A percentile compares a stretch with the other conserved stretches of the same genome.
phyloP scores from a whole-genome alignment of 1,140 invertebrate species.

The Drosophila neocordata region DNA sequence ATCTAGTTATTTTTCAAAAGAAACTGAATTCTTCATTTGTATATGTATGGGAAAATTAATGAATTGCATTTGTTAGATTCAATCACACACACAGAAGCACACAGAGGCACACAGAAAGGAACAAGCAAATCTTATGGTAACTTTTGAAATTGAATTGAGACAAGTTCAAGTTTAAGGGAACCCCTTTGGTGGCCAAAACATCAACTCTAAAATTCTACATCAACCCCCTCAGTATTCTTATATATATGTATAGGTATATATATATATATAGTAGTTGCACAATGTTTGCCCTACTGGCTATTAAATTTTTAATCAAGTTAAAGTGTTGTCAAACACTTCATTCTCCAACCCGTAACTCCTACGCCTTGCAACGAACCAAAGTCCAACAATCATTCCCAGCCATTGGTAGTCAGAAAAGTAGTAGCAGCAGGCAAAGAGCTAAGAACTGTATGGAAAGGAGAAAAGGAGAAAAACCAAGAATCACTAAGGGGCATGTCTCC shows the following conservation, averaged over 20 bases:
- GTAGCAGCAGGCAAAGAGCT: conserved; percentile 7
- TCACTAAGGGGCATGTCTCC: background rate
- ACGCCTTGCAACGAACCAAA: background rate
- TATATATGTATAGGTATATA: background rate
- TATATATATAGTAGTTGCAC: conserved; percentile 8
- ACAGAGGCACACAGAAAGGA: conserved; percentile 2
- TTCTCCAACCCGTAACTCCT: conserved; percentile 32
- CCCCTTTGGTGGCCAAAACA: background rate
- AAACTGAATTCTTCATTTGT: background rate
- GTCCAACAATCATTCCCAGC: background rate
- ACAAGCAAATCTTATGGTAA: conserved; percentile 65
- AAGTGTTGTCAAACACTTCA: conserved; percentile 79
- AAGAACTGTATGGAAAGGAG: conserved; percentile 13
- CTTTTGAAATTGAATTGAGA: conserved; percentile 69
- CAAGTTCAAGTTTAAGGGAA: conserved; percentile 17
- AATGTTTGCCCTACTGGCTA: conserved; percentile 71
- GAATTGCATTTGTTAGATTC: conserved; percentile 57
- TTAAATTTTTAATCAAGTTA: conserved; percentile 81
- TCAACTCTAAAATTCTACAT: background rate
- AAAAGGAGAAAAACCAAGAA: conserved; percentile 12
- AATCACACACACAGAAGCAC: conserved; percentile 15
- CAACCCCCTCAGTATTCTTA: background rate
- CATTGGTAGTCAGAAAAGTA: conserved; percentile 17
- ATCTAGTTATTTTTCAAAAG: background rate
- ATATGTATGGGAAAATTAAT: conserved; percentile 32